These are phyloP conservation scores for Drosophila ezoana DNA, from an alignment of 2,888 invertebrate species.

Conservation along the genomic window DNA sequence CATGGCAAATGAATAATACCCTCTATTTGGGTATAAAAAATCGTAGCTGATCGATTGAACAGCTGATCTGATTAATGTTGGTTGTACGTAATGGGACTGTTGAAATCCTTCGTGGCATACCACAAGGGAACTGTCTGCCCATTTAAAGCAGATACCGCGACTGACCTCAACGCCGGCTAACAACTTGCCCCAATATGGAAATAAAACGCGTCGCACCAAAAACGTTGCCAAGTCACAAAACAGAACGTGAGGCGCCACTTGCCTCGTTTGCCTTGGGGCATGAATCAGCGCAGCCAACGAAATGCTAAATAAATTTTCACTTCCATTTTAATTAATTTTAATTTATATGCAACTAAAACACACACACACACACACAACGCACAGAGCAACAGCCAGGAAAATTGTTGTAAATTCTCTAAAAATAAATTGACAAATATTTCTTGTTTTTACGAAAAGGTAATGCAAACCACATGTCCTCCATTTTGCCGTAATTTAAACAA, in stretches of 20 bases:
- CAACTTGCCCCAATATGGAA: conserved; percentile 57
- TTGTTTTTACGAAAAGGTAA: conserved; percentile 69
- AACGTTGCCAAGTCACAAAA: conserved; percentile 37
- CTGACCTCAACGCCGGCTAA: conserved; percentile 32
- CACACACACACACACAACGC: conserved; percentile 36
- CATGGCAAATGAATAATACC: no score
- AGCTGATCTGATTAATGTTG: conserved; percentile 10
- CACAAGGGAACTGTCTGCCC: conserved; percentile 54
- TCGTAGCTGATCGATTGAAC: conserved; percentile 26
- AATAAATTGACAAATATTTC: conserved; percentile 72
- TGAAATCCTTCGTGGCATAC: conserved; percentile 53
- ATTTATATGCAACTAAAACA: conserved; percentile 75
- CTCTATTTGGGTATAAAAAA: no score
- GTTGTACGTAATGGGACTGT: no score
- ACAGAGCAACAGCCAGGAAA: conserved; percentile 35
- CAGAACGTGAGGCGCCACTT: conserved; percentile 74
- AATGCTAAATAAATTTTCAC: conserved; percentile 77
- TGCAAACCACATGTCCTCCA: conserved; percentile 79
- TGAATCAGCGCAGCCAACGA: conserved; percentile 70
- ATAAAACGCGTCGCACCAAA: conserved; percentile 59
- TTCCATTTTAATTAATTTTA: conserved; percentile 79
- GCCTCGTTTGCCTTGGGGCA: conserved; percentile 39
- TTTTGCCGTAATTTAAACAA: conserved; percentile 29
- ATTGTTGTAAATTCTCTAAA: conserved; percentile 55
- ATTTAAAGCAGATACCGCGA: conserved; percentile 31